These are phyloP conservation scores for Aphis craccivora DNA, from an alignment of 1,140 invertebrate genomes.

Conservation along the genomic window DNA sequence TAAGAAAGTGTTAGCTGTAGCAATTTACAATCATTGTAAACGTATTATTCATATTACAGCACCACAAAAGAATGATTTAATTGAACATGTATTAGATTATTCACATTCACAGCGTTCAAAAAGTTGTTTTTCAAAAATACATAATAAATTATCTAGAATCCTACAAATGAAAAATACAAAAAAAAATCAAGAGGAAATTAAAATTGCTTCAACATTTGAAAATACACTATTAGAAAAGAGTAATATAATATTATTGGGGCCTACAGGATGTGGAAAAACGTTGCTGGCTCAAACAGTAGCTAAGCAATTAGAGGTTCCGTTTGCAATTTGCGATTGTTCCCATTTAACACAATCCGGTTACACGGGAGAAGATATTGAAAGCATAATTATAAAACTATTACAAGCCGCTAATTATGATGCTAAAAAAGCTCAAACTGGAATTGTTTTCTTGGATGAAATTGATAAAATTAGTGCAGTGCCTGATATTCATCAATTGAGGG, in stretches of 20 bases:
- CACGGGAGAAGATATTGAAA: slow-evolving; percentile 99
- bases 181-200: not conserved
- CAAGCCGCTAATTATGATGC: slow-evolving; percentile 98
- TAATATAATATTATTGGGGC: slow-evolving; percentile 95
- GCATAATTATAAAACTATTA: slow-evolving; percentile 96
- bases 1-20: slow-evolving; percentile 97
- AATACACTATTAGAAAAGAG: slow-evolving; percentile 87
- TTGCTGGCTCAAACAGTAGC: slow-evolving; percentile 97
- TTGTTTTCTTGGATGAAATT: slow-evolving; percentile 99
- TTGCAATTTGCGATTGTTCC: slow-evolving; percentile 99
- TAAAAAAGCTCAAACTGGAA: slow-evolving; percentile 93
- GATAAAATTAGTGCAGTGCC: slow-evolving; percentile 99
- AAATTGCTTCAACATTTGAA: slow-evolving; percentile 68
- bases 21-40: slow-evolving; percentile 99
- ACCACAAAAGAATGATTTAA: slow-evolving; percentile 40
- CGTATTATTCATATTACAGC: slow-evolving; percentile 81
- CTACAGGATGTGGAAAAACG: slow-evolving; percentile 98
- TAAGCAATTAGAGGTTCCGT: slow-evolving; percentile 93
- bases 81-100: slow-evolving; percentile 34
- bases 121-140: not conserved
- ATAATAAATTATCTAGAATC: too few species aligned
- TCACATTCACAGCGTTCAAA: slow-evolving; percentile 20
- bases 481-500: slow-evolving; percentile 94
- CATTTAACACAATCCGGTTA: slow-evolving; percentile 99
- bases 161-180: too few species aligned